Percentiles rank a stretch among this genome's conserved stretches.
Evolutionary conservation across 2,888 invertebrate genomes (phyloP).

Genomic region (Xanthia togata): DNA sequence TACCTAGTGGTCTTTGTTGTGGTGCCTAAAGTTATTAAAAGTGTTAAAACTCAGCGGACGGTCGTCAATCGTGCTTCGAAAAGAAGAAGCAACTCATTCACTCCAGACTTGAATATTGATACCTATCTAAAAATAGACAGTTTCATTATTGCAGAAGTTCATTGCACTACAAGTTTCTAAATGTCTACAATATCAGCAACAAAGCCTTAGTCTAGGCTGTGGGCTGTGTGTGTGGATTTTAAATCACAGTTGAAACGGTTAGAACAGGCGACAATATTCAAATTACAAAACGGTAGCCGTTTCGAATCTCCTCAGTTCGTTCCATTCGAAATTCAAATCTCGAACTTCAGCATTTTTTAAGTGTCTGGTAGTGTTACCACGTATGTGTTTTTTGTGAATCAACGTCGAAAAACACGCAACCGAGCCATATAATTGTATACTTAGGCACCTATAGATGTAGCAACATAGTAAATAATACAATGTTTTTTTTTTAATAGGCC

Average conservation of each 20-base stretch:
- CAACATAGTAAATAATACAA: too few relatives aligned
- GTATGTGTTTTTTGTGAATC: too few relatives aligned
- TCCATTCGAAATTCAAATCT: slow-evolving; percentile 41
- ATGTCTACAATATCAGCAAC: slow-evolving; percentile 11
- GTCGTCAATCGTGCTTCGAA: not conserved
- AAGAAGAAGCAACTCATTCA: not conserved
- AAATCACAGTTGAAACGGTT: slow-evolving; percentile 29
- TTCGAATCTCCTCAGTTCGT: slow-evolving; percentile 29
- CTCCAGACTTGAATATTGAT: too few relatives aligned
- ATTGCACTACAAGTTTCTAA: slow-evolving; percentile 10
- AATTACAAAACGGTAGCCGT: slow-evolving; percentile 30
- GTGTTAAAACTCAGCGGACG: too few relatives aligned
- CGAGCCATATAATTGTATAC: too few relatives aligned
- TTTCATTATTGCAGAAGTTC: slow-evolving; percentile 6
- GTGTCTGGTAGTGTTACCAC: slow-evolving; percentile 5
- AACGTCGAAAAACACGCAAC: too few relatives aligned
- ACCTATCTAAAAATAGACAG: not conserved
- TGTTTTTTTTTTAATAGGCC: too few relatives aligned
- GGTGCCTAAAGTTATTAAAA: not conserved
- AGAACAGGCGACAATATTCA: slow-evolving; percentile 35
- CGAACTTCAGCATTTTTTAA: slow-evolving; percentile 33
- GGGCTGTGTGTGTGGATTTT: slow-evolving; percentile 33
- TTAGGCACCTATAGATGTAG: too few relatives aligned
- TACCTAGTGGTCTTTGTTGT: not conserved
- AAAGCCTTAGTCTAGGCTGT: slow-evolving; percentile 45